Percentiles rank a stretch among this genome's conserved stretches.
Evolutionary conservation across 2,113 vertebrate species (phyloP).

Genomic region (Scomber scombrus): DNA sequence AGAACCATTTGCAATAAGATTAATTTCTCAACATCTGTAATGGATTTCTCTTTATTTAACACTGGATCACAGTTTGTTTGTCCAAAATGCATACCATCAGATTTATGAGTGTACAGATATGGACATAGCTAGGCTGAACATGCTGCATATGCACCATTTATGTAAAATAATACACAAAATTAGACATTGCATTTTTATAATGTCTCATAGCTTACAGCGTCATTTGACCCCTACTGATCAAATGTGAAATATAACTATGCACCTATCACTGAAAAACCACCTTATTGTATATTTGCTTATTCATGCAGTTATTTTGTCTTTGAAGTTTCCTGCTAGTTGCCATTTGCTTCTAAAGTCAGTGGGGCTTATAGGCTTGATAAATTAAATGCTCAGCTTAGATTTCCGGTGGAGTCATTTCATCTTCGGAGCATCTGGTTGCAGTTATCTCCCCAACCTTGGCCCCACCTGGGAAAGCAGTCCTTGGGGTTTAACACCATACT

Average conservation of each 20-base stretch:
- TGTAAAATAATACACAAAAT: background rate
- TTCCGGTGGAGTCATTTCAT: slow-evolving; percentile 60
- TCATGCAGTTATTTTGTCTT: slow-evolving; percentile 59
- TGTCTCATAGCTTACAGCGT: background rate
- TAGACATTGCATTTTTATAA: background rate
- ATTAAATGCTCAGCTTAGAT: slow-evolving; percentile 57
- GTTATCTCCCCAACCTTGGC: slow-evolving; percentile 58
- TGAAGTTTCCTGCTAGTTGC: slow-evolving; percentile 66
- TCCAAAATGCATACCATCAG: background rate
- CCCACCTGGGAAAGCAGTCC: slow-evolving; percentile 53
- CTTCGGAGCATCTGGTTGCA: slow-evolving; percentile 50
- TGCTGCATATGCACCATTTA: background rate
- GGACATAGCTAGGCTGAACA: background rate
- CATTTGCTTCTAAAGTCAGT: slow-evolving; percentile 68
- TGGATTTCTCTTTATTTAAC: background rate
- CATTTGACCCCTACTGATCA: slow-evolving; percentile 23
- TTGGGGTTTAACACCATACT: slow-evolving; percentile 40
- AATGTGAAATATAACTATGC: slow-evolving; percentile 17
- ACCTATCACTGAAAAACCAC: slow-evolving; percentile 18
- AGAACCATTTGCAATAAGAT: background rate
- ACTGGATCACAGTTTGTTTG: too few relatives aligned
- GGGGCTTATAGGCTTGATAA: slow-evolving; percentile 30
- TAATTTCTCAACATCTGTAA: background rate
- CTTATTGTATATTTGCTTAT: slow-evolving; percentile 41
- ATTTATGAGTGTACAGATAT: background rate